A percentile compares a stretch with the other conserved stretches of the same genome.
Conservation (phyloP, 2,113 vertebrate species). For the Zingel zingel region DNA sequence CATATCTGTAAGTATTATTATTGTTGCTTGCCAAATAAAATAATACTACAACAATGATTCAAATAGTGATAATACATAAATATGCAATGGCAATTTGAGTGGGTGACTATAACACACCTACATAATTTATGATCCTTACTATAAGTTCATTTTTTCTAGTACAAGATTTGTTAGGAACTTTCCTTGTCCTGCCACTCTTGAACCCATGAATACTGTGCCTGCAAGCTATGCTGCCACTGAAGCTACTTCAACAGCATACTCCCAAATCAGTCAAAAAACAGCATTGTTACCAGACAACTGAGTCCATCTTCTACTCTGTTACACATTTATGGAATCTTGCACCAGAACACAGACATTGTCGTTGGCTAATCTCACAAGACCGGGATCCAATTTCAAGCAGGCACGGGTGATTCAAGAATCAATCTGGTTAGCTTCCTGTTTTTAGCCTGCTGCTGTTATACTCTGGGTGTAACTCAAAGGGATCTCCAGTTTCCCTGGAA, state of each 20-base stretch:
- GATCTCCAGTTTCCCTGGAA: constrained; percentile 65
- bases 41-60: constrained; percentile 40
- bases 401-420: constrained; percentile 67
- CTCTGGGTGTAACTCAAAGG: constrained; percentile 67
- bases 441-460: constrained; percentile 66
- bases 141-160: constrained; percentile 14
- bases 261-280: constrained; percentile 55
- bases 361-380: constrained; percentile 67
- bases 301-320: constrained; percentile 57
- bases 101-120: constrained; percentile 52
- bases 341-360: constrained; percentile 52
- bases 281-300: constrained; percentile 59
- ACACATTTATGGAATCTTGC: constrained; percentile 66
- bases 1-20: constrained; percentile 15
- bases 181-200: constrained; percentile 44
- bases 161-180: constrained; percentile 43
- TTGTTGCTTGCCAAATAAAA: constrained; percentile 21
- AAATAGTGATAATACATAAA: constrained; percentile 45
- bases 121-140: constrained; percentile 36
- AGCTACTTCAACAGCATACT: constrained; percentile 35
- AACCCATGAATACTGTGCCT: constrained; percentile 43
- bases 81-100: constrained; percentile 51
- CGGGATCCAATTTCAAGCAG: constrained; percentile 69
- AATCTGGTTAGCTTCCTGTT: constrained; percentile 77
- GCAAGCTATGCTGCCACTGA: constrained; percentile 23